Base-by-base conservation (phyloP, 2,888 invertebrate genomes). In the Sinelater perroti region DNA sequence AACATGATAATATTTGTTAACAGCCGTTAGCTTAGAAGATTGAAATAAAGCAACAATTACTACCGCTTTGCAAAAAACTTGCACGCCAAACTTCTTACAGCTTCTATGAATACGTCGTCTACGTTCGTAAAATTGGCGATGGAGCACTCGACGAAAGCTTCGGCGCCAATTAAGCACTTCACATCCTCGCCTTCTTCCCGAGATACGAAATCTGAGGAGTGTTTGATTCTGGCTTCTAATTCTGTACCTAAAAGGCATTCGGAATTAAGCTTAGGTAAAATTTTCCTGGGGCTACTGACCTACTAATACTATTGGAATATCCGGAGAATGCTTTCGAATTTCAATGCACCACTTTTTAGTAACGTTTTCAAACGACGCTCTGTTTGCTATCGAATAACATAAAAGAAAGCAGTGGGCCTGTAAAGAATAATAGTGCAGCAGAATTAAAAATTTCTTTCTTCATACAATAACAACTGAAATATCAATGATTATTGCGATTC, bases 121-220 rank as follows among this genome's bases (percentile, higher is more conserved):
- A 70, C 61, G 4, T 66, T 65, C 2, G 65, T 54, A 18, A 52
- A 61, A 44, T 65, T 57, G 36, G 65, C 63, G 36, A 69, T 62
- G n/a, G 69, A 70, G 57, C 70, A 70, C 60, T 70, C 70, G n/a
- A 69, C 58, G 24, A 69, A 63, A 28, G 64, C 68, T 16, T 53
- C 54, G 18, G 70, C 70, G 45, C 65, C 67, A 30, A 68, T 63
- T 14, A 68, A 60, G 44, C 62, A 61, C 46, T 65, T 69, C 21
- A 70, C 58, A 46, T 70, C 57, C 52, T 64, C 64, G 5, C 67
- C 70, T 51, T 69, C 66, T 52, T 65, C 61, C 4, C 50, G 55
- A 5, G 64, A 61, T 6, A 70, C 57, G 10, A 11, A 54, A 3
- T 55, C 42, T 6, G 33, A 30, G 14, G 36, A 35, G 5, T 38